Evolutionary conservation across 2,888 invertebrate species (phyloP).

Genomic region (Dynastes maya): DNA sequence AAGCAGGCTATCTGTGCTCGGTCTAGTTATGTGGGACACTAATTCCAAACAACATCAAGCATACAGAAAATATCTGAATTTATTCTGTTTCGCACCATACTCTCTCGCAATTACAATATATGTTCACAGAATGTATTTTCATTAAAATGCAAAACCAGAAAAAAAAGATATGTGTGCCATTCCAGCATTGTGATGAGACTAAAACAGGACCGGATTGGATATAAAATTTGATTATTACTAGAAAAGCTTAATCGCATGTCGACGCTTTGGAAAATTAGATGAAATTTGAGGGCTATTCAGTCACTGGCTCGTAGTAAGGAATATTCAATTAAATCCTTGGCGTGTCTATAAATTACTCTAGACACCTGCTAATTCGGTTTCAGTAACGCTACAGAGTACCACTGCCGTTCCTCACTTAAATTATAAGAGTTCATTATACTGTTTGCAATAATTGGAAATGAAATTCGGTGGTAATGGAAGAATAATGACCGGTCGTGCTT

Average conservation of each 20-base stretch:
- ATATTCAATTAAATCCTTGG: constrained; percentile 28
- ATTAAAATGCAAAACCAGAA: neutral
- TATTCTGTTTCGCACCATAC: no score
- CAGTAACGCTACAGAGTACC: neutral
- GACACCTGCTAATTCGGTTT: constrained; percentile 33
- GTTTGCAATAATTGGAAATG: constrained; percentile 36
- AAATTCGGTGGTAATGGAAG: constrained; percentile 35
- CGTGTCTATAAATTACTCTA: constrained; percentile 28
- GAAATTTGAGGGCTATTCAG: constrained; percentile 14
- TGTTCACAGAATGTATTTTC: neutral
- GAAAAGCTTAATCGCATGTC: constrained; percentile 6
- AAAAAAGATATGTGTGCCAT: no score
- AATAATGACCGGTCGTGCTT: constrained; percentile 31
- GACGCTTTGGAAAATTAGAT: neutral
- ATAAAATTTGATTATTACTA: constrained; percentile 11
- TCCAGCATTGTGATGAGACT: neutral
- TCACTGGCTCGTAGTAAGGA: neutral
- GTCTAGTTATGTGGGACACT: no score
- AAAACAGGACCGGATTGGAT: neutral
- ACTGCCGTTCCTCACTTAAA: neutral
- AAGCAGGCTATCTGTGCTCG: no score
- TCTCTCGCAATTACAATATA: no score
- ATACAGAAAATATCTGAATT: no score
- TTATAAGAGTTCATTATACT: constrained; percentile 35
- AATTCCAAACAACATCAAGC: no score